Evolutionary conservation across 1,140 invertebrate species (phyloP), one percentile per base, ranked within the genome.

Genomic region (Scaptomyza hsui): DNA sequence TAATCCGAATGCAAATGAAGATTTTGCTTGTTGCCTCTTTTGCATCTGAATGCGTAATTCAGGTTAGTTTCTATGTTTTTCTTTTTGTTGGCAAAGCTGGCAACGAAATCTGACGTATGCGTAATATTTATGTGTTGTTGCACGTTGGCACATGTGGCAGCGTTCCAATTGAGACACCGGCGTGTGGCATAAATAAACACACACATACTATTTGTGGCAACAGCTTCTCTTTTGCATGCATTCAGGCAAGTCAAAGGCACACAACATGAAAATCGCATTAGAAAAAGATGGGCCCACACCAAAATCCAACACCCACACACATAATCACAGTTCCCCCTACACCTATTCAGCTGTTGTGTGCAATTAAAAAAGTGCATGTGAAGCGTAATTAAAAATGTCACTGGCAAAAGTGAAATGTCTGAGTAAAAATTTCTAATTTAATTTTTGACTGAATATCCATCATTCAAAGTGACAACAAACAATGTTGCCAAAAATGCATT

Each of bases 141-240:
- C 48, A 48, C 15, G 29, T 21, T 45, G 9, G 63, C 81, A 86
- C 81, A 86, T 86, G 81, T 86, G 81, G 82, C 81, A 88, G 41
- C 13, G 62, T 72, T 57, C 81, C 81, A 86, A 86, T 29, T 69
- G 41, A 56, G 45, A 51, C 52, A 47, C 47, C 64, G 47, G 59
- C 79, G 63, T 52, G 77, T 75, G 79, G 77, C 80, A 86, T 86
- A 85, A 86, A 85, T 86, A 85, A 76, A 75, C 80, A 72, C 49
- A 24, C 53, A 24, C 19, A 21, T 21, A 21, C 2, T 29, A 29
- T 29, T 29, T 29, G 9, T 29, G 37, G 53, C 13, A 12, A 45
- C 55, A 19, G 48, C 59, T 75, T 64, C 68, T 64, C 68, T 45
- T 72, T 42, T 69, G 63, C 60, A 76, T 48, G 19, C 60, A 39